phyloP scores from a whole-genome alignment of 1,140 invertebrate species.

The Drosophila burlai region DNA sequence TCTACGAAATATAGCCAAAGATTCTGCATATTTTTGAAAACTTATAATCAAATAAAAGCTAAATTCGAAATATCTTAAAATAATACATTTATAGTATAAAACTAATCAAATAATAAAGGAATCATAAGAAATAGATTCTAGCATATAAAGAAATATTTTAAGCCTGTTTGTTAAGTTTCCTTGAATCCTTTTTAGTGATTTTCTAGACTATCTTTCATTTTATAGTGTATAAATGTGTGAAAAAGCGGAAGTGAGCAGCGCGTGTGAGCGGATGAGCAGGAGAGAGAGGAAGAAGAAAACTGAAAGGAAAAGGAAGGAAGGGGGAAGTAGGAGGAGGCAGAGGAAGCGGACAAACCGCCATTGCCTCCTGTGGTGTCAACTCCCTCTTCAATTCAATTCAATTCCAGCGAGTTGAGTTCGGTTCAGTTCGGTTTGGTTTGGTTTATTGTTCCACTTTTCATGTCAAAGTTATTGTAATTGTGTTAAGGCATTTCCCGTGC shows the following conservation, averaged over 20 bases:
- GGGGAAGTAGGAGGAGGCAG: background rate
- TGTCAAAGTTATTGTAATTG: conserved; percentile 83
- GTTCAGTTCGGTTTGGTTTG: conserved; percentile 57
- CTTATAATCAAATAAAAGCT: background rate
- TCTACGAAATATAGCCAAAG: background rate
- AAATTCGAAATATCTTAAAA: fast-evolving
- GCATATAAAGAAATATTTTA: too few relatives aligned
- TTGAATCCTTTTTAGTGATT: background rate
- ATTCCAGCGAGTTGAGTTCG: conserved; percentile 32
- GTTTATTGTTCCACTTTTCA: conserved; percentile 83
- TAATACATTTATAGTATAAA: background rate
- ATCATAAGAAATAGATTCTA: too few relatives aligned
- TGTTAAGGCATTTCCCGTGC: conserved; percentile 82
- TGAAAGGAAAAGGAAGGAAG: conserved; percentile 2
- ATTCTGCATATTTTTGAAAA: too few relatives aligned
- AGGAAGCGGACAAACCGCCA: conserved; percentile 34
- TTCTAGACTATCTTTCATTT: background rate
- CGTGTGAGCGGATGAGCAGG: conserved; percentile 32
- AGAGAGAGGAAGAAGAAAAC: background rate
- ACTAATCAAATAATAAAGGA: too few relatives aligned
- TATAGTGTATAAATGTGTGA: conserved; percentile 6
- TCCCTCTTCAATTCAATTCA: conserved; percentile 47
- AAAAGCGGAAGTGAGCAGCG: conserved; percentile 65
- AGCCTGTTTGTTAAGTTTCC: background rate
- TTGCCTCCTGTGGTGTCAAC: conserved; percentile 70